phyloP scores from a whole-genome alignment of 2,113 vertebrate genomes.

The Poeciliopsis prolifica region DNA sequence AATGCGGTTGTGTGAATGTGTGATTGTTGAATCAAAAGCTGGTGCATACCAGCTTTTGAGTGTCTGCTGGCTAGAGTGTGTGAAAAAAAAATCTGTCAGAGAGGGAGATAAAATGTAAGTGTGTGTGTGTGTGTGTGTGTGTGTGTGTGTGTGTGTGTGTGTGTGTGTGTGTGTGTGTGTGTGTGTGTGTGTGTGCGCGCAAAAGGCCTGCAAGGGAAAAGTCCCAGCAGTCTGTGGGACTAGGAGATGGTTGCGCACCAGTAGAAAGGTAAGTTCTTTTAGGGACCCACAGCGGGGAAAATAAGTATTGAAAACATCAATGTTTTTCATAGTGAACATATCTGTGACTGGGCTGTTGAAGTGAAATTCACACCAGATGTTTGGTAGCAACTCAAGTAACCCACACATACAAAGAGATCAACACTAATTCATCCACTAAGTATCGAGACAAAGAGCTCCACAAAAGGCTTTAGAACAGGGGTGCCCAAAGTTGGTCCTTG shows the following conservation, averaged over 20 bases:
- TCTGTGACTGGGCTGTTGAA: no score
- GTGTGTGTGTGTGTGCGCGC: neutral
- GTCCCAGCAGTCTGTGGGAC: conserved; percentile 41
- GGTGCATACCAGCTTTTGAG: conserved; percentile 47
- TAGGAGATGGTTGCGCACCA: conserved; percentile 33
- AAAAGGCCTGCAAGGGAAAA: conserved; percentile 36
- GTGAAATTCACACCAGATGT: no score
- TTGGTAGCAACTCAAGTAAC: no score
- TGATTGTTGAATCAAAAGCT: conserved; percentile 40
- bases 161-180: neutral
- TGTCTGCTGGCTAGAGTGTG: conserved; percentile 40
- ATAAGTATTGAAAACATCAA: no score
- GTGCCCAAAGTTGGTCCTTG: no score
- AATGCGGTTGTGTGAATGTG: conserved; percentile 48
- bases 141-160: conserved; percentile 26
- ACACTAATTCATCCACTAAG: no score
- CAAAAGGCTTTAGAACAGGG: no score
- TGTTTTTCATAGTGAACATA: no score
- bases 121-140: conserved; percentile 19
- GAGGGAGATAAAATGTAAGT: conserved; percentile 28
- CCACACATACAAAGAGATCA: no score
- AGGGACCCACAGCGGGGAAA: conserved; percentile 27
- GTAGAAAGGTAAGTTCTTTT: conserved; percentile 26
- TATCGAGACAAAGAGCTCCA: no score
- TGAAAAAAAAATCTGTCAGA: conserved; percentile 46